Evolutionary conservation across 2,113 vertebrate genomes (phyloP), one percentile per base, ranked within the genome.

Genomic region (Pelmatolapia mariae): DNA sequence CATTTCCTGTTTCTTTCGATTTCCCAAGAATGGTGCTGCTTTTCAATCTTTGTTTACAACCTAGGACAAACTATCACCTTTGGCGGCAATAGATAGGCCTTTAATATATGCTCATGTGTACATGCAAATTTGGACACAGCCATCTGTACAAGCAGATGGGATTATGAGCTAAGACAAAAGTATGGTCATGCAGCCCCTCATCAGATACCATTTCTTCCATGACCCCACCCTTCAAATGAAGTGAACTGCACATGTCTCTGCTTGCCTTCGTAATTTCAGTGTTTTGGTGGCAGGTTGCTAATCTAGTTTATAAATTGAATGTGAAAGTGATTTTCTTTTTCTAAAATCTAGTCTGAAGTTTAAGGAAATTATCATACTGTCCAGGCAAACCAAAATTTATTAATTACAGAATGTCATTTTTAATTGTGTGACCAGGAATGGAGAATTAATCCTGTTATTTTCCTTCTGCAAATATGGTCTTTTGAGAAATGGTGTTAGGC

Each of bases 201-300:
- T 93, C 90, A 90, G 86, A 90, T 82, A 19, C 8, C 31, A 71
- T 83, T 54, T 92, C 59, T 80, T 84, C 29, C 24, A 81, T 19
- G 53, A 89, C 89, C 26, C 89, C 92, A 85, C 90, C 88, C 90
- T 90, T 81, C 3, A n/a, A 16, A 53, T 71, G 3, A 76, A 59
- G 0, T 56, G 57, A 87, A 85, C 56, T 22, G 36, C 24, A 85
- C 89, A 85, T 61, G 89, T 93, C 45, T 54, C 50, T 38, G 24
- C 89, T 84, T 89, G 92, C 59, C 82, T 56, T 85, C 8, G 66
- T 52, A 26, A 82, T 89, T 84, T 86, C 78, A 15, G 36, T 78
- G n/a, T 26, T 79, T 61, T 57, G 80, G 82, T 16, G 10, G 8
- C 66, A 80, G 5, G 29, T 79, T 86, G 19, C 83, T 88, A 10